Evolutionary conservation across 2,888 invertebrate species (phyloP).

Genomic region (Helobdella robusta): DNA sequence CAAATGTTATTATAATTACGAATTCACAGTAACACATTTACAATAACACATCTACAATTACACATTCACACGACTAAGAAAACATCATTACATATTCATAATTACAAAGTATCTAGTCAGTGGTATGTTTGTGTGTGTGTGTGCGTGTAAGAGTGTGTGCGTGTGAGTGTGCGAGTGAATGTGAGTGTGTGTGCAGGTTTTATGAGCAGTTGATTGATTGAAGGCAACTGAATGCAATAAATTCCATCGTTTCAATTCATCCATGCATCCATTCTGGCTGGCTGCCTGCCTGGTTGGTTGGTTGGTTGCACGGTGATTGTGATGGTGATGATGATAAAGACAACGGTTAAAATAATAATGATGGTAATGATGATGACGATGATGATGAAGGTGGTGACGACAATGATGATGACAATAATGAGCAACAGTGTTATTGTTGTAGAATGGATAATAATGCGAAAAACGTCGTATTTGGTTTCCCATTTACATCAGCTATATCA

Average conservation of each 20-base stretch:
- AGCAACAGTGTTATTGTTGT: too few species aligned
- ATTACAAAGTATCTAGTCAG: neutral
- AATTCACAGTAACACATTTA: too few species aligned
- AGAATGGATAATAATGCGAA: too few species aligned
- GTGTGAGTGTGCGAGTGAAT: too few species aligned
- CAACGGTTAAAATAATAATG: neutral
- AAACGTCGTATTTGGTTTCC: too few species aligned
- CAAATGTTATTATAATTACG: too few species aligned
- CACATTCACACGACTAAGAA: too few species aligned
- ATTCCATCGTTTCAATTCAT: neutral
- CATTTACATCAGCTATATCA: too few species aligned
- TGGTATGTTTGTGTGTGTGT: neutral
- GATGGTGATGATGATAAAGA: neutral
- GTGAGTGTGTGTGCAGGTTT: neutral
- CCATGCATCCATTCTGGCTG: too few species aligned
- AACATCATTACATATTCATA: too few species aligned
- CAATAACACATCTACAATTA: too few species aligned
- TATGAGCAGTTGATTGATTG: neutral
- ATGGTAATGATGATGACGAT: neutral
- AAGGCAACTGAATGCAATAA: neutral
- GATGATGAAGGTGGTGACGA: neutral
- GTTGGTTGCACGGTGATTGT: neutral
- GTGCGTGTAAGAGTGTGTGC: neutral
- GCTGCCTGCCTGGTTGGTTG: neutral
- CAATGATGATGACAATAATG: neutral